Evolutionary conservation across 2,113 vertebrate genomes (phyloP).

Genomic region (Phylloscopus trochilus): DNA sequence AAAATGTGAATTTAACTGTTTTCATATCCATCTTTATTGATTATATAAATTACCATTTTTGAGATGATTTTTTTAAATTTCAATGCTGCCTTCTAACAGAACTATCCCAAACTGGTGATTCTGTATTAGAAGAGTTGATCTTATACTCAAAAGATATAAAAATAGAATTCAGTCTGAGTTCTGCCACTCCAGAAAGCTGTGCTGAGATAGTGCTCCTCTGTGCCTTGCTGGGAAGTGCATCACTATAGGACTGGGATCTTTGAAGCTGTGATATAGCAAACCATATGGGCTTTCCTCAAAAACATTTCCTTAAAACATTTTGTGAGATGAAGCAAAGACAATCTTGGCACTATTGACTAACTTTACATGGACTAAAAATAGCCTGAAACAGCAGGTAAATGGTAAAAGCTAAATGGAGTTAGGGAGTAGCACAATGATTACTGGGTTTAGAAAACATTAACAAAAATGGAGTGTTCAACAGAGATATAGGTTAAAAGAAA

Average conservation of each 20-base stretch:
- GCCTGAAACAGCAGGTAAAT: background rate
- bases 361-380: background rate
- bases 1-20: background rate
- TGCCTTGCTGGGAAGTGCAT: background rate
- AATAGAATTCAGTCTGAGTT: background rate
- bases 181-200: background rate
- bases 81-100: background rate
- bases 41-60: background rate
- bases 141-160: background rate
- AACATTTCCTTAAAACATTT: background rate
- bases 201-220: background rate
- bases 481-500: background rate
- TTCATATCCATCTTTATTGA: background rate
- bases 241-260: background rate
- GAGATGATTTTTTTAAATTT: background rate
- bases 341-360: background rate
- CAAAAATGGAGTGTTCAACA: background rate
- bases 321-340: background rate
- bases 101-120: background rate
- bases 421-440: background rate
- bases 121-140: background rate
- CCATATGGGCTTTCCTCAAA: background rate
- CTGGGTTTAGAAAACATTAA: background rate
- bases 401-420: background rate
- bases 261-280: background rate